Evolutionary conservation across 2,797 vertebrate species (phyloP).

Genomic region (Todus mexicanus): DNA sequence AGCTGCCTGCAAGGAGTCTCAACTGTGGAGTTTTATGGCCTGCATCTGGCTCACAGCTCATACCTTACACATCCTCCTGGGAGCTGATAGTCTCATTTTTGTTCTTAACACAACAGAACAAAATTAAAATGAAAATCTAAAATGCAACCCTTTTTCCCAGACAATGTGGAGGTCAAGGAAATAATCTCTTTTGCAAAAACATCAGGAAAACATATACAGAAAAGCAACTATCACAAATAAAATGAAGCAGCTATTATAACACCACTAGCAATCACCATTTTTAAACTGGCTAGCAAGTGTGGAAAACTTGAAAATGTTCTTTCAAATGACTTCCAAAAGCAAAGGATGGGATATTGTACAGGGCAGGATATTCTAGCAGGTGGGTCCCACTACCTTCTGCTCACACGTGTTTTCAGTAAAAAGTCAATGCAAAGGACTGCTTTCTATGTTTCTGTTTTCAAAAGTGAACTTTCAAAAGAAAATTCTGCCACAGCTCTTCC

Average conservation of each 20-base stretch:
- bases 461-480: neutral
- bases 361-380: neutral
- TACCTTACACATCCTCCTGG: neutral
- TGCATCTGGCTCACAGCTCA: slow-evolving; percentile 16
- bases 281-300: neutral
- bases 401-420: neutral
- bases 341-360: neutral
- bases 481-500: neutral
- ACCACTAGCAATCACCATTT: neutral
- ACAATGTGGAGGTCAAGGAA: neutral
- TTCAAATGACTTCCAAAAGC: neutral
- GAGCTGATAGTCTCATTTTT: neutral
- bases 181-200: neutral
- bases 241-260: neutral
- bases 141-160: neutral
- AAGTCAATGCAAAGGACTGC: neutral
- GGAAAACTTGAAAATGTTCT: slow-evolving; percentile 9
- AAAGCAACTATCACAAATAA: neutral
- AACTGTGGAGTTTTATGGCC: neutral
- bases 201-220: neutral
- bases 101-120: neutral
- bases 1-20: neutral
- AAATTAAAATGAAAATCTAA: slow-evolving; percentile 16
- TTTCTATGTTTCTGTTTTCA: neutral
- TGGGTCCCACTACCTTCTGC: neutral